Evolutionary conservation across 2,888 invertebrate species (phyloP), one percentile per base, ranked within the genome.

Genomic region (Syrista parreyssii): DNA sequence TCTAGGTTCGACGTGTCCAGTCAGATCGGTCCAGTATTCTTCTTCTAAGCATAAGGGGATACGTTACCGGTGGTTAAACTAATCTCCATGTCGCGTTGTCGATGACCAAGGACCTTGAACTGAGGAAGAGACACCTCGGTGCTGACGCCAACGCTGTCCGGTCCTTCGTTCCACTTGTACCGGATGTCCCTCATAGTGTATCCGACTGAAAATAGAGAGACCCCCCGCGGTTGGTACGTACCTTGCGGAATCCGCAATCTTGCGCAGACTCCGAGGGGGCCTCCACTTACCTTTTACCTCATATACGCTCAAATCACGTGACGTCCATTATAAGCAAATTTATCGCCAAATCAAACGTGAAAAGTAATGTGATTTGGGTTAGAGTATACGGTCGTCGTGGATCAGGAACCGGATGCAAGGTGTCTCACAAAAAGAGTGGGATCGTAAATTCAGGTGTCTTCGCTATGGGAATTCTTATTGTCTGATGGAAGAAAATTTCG

Each of bases 181-280:
- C 97, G 96, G 95, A 98, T 98, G 95, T 98, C 98, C 94, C 97
- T 95, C 97, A 97, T 98, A 93, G 98, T 98, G 96, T 98, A 98
- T 95, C 98, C 98, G 96, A 98, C 98, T 98, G 95, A 93, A 93
- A 92, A 89, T 88, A 91, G 88, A 91, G 89, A 90, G 89, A 89
- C 88, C 90, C 91, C 91, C 90, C 89, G 87, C 89, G 88, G 89
- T 90, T 90, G 88, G 86, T 90, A 90, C 90, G 89, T 89, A 90
- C 90, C 90, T 90, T 86, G 87, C 86, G 89, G 87, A 87, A 86
- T 85, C 88, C 87, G 86, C 87, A 83, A 85, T 85, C 79, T 86
- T 86, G 84, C 87, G 84, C 88, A 89, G 88, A 86, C 86, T 87
- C 85, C 86, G 86, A 85, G 84, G 88, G 89, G 87, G 85, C 86